Percentiles rank a stretch among this genome's conserved stretches.
Conservation (phyloP, 2,888 invertebrate species). For the Amiota minor region DNA sequence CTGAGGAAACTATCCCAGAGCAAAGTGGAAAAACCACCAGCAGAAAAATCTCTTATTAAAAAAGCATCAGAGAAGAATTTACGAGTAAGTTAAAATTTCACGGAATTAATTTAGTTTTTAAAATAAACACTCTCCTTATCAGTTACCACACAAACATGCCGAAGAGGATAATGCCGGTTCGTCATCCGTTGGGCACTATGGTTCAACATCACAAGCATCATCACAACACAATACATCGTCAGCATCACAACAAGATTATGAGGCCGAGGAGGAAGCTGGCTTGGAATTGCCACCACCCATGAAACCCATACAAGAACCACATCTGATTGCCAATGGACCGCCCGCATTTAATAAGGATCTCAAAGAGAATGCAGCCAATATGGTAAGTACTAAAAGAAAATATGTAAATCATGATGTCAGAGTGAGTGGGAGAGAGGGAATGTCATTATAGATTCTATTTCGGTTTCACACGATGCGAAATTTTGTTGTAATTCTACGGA, state of each 20-base stretch:
- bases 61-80: conserved; percentile 88
- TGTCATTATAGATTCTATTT: background rate
- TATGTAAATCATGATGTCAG: too few relatives aligned
- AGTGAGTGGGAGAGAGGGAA: too few relatives aligned
- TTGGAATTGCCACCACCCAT: conserved; percentile 95
- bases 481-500: background rate
- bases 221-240: conserved; percentile 64
- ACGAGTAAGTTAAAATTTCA: conserved; percentile 77
- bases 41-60: conserved; percentile 81
- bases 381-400: conserved; percentile 74
- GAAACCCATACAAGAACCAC: conserved; percentile 89
- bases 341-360: conserved; percentile 73
- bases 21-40: conserved; percentile 83
- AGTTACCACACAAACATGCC: conserved; percentile 72
- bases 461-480: too few relatives aligned
- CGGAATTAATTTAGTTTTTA: conserved; percentile 26
- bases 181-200: conserved; percentile 53
- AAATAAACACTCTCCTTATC: conserved; percentile 21
- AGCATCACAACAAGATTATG: conserved; percentile 61
- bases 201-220: conserved; percentile 56
- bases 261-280: conserved; percentile 84
- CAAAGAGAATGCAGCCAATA: conserved; percentile 77
- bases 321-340: conserved; percentile 73
- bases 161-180: conserved; percentile 70
- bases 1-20: conserved; percentile 91